Base-by-base conservation (phyloP, 2,888 invertebrate species). In the Chloroclysta siterata region DNA sequence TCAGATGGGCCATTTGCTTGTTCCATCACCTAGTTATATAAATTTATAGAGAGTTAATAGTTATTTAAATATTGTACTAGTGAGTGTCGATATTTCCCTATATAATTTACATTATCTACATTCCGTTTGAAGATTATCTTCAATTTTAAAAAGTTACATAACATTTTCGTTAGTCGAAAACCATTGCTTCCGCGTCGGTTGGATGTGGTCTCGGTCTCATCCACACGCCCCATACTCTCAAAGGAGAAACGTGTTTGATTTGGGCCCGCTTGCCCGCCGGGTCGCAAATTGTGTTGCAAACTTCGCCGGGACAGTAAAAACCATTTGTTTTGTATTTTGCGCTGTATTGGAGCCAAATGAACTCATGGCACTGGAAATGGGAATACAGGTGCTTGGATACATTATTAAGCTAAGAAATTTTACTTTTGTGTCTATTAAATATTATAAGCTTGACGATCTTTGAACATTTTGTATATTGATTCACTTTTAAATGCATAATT, bases 161-260 rank as follows among this genome's bases (percentile, higher is more conserved):
- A 10, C 4, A 46, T 46, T 46, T 44, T 33, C 28, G 4, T 39
- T 36, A 0, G 15, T 77, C 77, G 79, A 79, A 77, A 82, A 79
- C 79, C 78, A 77, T 84, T 71, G 76, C 52, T 33, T 57, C 15
- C 51, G 44, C 7, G 28, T 17, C 22, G 46, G 11, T 39, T 47
- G 50, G 28, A 53, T 48, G 48, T 0, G 54, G 55, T 59, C 51
- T 42, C 28, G 46, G 44, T 44, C 46, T 51, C 51, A 50, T 33
- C n/a, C 33, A 29, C 51, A 46, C 42, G 15, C 55, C 50, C 46
- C 53, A 22, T 68, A 72, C 71, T 80, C 82, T 82, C 82, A 82
- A 82, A 83, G 81, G 82, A 83, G 80, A 76, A 77, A 77, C 80
- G 78, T 84, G 84, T 86, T 86, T 86, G 86, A 85, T 84, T 85